Base-by-base conservation (phyloP, 2,113 vertebrate genomes). In the Illadopsis cleaveri region DNA sequence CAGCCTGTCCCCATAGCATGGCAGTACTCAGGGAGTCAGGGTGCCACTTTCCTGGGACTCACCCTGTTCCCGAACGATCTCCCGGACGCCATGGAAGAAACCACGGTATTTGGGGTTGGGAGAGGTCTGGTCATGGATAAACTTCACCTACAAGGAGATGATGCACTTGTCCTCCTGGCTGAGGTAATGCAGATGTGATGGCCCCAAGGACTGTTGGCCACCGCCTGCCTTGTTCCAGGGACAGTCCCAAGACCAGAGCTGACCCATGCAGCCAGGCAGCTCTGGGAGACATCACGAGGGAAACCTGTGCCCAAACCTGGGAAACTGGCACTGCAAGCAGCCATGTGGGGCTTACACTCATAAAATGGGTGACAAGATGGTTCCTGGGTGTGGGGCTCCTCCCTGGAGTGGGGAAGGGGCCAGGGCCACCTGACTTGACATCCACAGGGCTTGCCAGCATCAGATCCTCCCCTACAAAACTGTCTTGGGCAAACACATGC, bases 41-140 rank as follows among this genome's bases (percentile, higher is more conserved):
- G 54, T 23, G 54, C 8, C 21, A 2, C 37, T 66, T 53, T 57
- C 35, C 31, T 2, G 3, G 30, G 70, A 66, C 97, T 97, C 95
- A 99, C 99, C 99, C 98, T 99, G 98, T 10, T 97, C 97, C 78
- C 98, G 98, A 89, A 99, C 57, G 2, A 99, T 99, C 97, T 99
- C 99, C 82, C 98, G 94, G 78, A 99, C 99, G 10, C 99, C 99
- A 0, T 99, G 99, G 96, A 98, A 99, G 97, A 99, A 99, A 16
- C 99, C 99, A 25, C 97, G 98, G 96, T 99, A 99, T 94, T 99
- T 99, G 51, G 99, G 99, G 40, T 98, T 99, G 61, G 98, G 88
- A 18, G 99, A 99, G 18, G 98, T 98, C 97, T 99, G 99, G 97
- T 99, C 99, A 31, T 99, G 99, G 85, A 99, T 99, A 94, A 99